Evolutionary conservation across 2,113 vertebrate genomes (phyloP).

Genomic region (Rutilus rutilus): DNA sequence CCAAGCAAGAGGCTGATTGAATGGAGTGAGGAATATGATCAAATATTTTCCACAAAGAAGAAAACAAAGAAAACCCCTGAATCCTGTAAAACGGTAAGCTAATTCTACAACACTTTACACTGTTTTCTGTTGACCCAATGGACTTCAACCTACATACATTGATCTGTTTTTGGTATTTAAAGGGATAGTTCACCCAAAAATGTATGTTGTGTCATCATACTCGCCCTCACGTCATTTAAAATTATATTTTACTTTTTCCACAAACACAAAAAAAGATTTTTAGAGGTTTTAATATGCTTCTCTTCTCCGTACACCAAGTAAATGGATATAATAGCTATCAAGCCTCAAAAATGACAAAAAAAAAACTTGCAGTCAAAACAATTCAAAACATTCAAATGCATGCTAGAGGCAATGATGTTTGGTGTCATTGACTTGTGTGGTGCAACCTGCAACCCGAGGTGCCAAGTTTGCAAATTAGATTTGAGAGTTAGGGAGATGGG

Average conservation of each 20-base stretch:
- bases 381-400: not conserved
- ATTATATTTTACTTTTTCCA: not conserved
- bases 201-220: not conserved
- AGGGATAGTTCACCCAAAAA: not conserved
- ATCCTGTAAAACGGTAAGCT: slow-evolving; percentile 78
- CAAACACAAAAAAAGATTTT: not conserved
- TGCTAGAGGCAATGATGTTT: not conserved
- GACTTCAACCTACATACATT: not conserved
- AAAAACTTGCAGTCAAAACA: no score
- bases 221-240: not conserved
- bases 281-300: not conserved
- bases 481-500: not conserved
- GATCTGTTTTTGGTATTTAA: no score
- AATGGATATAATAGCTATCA: not conserved
- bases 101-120: not conserved
- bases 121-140: not conserved
- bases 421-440: not conserved
- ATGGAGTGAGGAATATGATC: slow-evolving; percentile 89
- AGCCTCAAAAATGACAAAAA: not conserved
- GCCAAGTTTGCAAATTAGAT: not conserved
- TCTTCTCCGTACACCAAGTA: not conserved
- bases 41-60: slow-evolving; percentile 89
- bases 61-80: slow-evolving; percentile 83
- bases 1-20: slow-evolving; percentile 92
- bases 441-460: not conserved